Conservation (phyloP, 2,888 invertebrate genomes). For the Tachina grossa region DNA sequence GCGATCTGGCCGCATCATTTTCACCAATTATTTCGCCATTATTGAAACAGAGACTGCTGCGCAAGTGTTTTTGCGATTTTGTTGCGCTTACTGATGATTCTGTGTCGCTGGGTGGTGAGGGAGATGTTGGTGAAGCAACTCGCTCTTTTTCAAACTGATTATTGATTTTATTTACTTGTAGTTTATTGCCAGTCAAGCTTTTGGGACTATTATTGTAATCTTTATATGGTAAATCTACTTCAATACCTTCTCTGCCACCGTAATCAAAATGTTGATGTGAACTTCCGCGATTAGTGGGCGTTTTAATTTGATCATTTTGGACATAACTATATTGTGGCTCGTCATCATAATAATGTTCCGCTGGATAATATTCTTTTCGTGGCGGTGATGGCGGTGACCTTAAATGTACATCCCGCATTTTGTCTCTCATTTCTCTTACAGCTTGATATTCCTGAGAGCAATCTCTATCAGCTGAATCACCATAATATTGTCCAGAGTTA, state of each 20-base stretch:
- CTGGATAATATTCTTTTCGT: conserved; percentile 77
- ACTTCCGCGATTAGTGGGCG: conserved; percentile 63
- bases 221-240: conserved; percentile 43
- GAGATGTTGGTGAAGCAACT: conserved; percentile 27
- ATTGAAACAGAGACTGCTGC: conserved; percentile 81
- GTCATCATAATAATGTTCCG: conserved; percentile 73
- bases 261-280: conserved; percentile 17
- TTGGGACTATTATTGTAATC: conserved; percentile 58
- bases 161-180: conserved; percentile 59
- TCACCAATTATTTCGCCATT: conserved; percentile 79
- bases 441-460: conserved; percentile 14
- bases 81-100: conserved; percentile 59
- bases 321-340: conserved; percentile 37
- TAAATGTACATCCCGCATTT: conserved; percentile 74
- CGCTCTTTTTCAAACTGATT: conserved; percentile 36
- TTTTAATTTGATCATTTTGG: conserved; percentile 31
- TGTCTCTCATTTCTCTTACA: conserved; percentile 73
- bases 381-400: conserved; percentile 69
- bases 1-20: conserved; percentile 73
- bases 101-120: conserved; percentile 56
- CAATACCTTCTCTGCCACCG: conserved; percentile 2
- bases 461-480: conserved; percentile 19
- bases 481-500: conserved; percentile 30
- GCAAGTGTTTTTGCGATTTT: conserved; percentile 78
- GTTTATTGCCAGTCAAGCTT: conserved; percentile 44